phyloP scores from a whole-genome alignment of 2,113 vertebrate species.

The Mustela nigripes region DNA sequence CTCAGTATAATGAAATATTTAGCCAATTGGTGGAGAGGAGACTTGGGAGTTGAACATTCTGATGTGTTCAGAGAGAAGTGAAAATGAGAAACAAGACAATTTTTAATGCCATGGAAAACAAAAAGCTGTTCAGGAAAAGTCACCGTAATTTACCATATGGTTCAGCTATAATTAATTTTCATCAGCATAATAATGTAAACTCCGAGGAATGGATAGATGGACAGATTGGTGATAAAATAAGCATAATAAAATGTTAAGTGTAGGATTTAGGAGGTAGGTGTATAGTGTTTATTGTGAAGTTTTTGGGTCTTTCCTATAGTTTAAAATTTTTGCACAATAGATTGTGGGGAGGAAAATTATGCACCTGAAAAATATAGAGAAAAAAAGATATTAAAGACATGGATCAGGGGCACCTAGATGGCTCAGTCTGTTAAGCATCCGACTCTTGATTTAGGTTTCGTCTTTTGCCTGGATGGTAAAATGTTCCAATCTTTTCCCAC shows the following conservation, averaged over 20 bases:
- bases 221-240: not conserved
- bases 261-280: not conserved
- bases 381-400: not conserved
- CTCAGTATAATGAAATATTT: not conserved
- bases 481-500: not conserved
- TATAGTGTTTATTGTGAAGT: not conserved
- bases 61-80: not conserved
- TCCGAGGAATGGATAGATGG: not conserved
- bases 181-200: not conserved
- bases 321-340: not conserved
- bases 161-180: conserved; percentile 19
- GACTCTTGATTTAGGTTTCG: too few species aligned
- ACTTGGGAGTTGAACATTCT: not conserved
- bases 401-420: not conserved
- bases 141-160: not conserved
- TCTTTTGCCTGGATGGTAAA: not conserved
- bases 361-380: not conserved
- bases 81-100: conserved; percentile 28
- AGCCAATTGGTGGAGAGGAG: not conserved
- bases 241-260: not conserved
- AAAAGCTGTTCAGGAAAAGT: not conserved
- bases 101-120: conserved; percentile 29
- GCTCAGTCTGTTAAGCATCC: not conserved
- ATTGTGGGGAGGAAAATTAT: not conserved
- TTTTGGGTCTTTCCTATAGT: not conserved